Conservation (phyloP, 2,888 invertebrate genomes). For the Argynnis bischoffii region DNA sequence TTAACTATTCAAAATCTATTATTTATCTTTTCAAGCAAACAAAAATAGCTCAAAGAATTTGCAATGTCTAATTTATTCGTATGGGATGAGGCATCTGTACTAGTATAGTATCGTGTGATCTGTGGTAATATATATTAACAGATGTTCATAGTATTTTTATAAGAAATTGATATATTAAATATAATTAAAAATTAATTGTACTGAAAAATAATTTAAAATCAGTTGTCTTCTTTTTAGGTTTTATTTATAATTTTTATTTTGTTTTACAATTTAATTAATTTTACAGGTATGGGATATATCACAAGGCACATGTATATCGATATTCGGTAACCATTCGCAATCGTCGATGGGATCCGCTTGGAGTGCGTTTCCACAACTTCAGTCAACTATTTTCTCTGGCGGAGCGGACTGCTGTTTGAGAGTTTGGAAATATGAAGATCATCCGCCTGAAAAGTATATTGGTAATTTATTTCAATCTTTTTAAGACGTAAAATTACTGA, state of each 20-base stretch:
- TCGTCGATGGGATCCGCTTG: constrained; percentile 85
- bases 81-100: no score
- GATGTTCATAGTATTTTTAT: no score
- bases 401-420: constrained; percentile 86
- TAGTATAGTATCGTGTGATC: no score
- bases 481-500: neutral
- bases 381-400: constrained; percentile 84
- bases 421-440: constrained; percentile 83
- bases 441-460: constrained; percentile 58
- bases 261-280: neutral
- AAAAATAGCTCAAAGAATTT: no score
- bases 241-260: neutral
- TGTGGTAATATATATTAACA: no score
- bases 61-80: no score
- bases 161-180: no score
- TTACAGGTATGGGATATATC: constrained; percentile 31
- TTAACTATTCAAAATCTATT: no score
- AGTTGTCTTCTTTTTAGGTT: no score
- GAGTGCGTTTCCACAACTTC: constrained; percentile 82
- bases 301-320: constrained; percentile 57
- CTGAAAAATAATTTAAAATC: no score
- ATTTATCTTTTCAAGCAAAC: no score
- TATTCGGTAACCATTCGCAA: constrained; percentile 52
- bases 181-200: no score
- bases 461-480: constrained; percentile 42